These are phyloP conservation scores for Oscheius sp. DNA, from an alignment of 1,140 invertebrate genomes.

Conservation along the genomic window DNA sequence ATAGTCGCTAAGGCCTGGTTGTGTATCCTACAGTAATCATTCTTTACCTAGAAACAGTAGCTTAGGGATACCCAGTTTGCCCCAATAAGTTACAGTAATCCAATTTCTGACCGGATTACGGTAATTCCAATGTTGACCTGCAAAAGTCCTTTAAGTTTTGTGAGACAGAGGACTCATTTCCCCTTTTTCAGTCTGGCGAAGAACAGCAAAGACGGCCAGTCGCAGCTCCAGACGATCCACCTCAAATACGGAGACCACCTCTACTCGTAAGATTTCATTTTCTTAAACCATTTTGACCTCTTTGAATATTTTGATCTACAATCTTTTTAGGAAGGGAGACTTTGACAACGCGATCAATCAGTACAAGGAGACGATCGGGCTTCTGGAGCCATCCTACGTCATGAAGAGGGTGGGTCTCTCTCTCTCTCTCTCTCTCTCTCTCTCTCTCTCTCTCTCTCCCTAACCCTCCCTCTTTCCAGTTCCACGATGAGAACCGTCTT, in stretches of 20 bases:
- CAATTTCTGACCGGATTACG: too few species aligned
- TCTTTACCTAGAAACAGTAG: too few species aligned
- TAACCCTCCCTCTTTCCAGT: conserved; percentile 41
- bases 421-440: background rate
- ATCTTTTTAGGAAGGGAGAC: conserved; percentile 56
- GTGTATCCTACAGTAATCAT: too few species aligned
- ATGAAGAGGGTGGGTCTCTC: conserved; percentile 47
- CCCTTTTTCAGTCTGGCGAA: conserved; percentile 50
- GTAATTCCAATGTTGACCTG: too few species aligned
- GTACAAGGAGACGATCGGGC: conserved; percentile 57
- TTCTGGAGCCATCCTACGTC: conserved; percentile 57
- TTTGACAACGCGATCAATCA: conserved; percentile 55
- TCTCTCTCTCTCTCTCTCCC: background rate
- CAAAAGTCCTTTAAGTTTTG: too few species aligned
- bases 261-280: conserved; percentile 45
- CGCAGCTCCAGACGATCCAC: conserved; percentile 47
- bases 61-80: too few species aligned
- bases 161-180: too few species aligned
- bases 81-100: too few species aligned
- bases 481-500: conserved; percentile 50
- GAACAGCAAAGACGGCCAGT: conserved; percentile 33
- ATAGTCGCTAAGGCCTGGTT: too few species aligned
- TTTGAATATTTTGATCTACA: conserved; percentile 11
- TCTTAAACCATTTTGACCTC: background rate
- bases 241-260: conserved; percentile 59